Conservation (phyloP, 2,797 vertebrate genomes). For the Phrynocephalus vlangalii region DNA sequence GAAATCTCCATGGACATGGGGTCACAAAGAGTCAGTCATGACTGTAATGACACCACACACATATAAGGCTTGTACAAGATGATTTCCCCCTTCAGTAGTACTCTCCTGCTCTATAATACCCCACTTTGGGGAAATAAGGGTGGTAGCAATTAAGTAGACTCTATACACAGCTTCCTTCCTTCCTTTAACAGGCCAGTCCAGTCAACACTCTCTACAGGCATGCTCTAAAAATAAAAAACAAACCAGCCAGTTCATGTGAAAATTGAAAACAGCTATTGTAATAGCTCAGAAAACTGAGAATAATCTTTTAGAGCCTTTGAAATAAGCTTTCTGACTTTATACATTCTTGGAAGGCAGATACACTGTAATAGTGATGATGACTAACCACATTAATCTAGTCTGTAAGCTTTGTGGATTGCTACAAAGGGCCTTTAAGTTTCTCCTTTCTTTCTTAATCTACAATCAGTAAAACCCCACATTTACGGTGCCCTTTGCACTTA, state of each 20-base stretch:
- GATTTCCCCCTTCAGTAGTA: slow-evolving; percentile 13
- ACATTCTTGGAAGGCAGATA: slow-evolving; percentile 58
- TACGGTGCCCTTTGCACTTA: slow-evolving; percentile 80
- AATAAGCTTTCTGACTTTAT: slow-evolving; percentile 62
- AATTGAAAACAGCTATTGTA: slow-evolving; percentile 44
- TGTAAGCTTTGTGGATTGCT: slow-evolving; percentile 71
- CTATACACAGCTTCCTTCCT: neutral
- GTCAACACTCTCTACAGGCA: slow-evolving; percentile 34
- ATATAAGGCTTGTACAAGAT: slow-evolving; percentile 16
- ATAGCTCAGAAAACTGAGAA: slow-evolving; percentile 45
- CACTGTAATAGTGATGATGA: slow-evolving; percentile 55
- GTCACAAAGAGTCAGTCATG: too few relatives aligned
- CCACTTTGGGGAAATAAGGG: slow-evolving; percentile 39
- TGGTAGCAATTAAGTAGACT: slow-evolving; percentile 49
- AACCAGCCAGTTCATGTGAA: slow-evolving; percentile 44
- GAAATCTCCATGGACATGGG: too few relatives aligned
- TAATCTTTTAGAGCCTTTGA: slow-evolving; percentile 53
- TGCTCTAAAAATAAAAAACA: slow-evolving; percentile 57
- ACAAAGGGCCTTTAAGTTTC: slow-evolving; percentile 75
- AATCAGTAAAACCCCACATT: slow-evolving; percentile 79
- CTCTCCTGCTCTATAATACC: slow-evolving; percentile 7
- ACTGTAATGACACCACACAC: too few relatives aligned
- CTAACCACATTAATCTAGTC: slow-evolving; percentile 76
- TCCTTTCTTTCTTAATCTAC: slow-evolving; percentile 78
- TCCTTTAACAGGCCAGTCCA: slow-evolving; percentile 10